Conservation (phyloP, 2,888 invertebrate species). For the Adelognathus sp. region DNA sequence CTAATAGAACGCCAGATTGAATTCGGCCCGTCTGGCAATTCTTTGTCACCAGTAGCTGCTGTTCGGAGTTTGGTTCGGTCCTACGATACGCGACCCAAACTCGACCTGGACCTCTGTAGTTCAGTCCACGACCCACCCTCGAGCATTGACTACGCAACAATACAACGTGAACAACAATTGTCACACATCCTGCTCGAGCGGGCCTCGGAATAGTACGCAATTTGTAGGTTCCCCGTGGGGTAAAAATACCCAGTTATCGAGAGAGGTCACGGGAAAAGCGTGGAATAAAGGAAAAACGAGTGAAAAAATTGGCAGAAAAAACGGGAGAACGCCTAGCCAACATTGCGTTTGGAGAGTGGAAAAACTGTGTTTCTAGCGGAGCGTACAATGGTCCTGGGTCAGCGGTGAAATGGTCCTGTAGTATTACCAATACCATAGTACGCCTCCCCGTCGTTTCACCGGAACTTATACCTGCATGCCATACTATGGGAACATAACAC, state of each 20-base stretch:
- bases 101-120: conserved; percentile 18
- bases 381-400: not conserved
- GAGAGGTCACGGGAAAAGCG: conserved; percentile 17
- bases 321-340: conserved; percentile 10
- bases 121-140: conserved; percentile 24
- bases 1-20: conserved; percentile 22
- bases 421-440: conserved; percentile 27
- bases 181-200: conserved; percentile 18
- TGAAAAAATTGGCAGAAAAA: conserved; percentile 3
- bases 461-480: not conserved
- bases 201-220: conserved; percentile 49
- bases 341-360: conserved; percentile 17
- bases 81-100: conserved; percentile 4
- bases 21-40: conserved; percentile 6
- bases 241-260: conserved; percentile 34
- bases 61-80: conserved; percentile 5
- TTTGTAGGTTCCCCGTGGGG: conserved; percentile 49
- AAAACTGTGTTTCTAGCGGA: conserved; percentile 20
- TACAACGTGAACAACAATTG: conserved; percentile 44
- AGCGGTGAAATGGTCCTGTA: conserved; percentile 11
- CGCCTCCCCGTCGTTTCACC: not conserved
- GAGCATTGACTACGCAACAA: conserved; percentile 48
- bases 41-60: not conserved
- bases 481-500: conserved; percentile 4
- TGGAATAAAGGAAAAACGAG: conserved; percentile 5